Conservation (phyloP, 2,797 vertebrate species). For the Typhlichthys eigenmanni region DNA sequence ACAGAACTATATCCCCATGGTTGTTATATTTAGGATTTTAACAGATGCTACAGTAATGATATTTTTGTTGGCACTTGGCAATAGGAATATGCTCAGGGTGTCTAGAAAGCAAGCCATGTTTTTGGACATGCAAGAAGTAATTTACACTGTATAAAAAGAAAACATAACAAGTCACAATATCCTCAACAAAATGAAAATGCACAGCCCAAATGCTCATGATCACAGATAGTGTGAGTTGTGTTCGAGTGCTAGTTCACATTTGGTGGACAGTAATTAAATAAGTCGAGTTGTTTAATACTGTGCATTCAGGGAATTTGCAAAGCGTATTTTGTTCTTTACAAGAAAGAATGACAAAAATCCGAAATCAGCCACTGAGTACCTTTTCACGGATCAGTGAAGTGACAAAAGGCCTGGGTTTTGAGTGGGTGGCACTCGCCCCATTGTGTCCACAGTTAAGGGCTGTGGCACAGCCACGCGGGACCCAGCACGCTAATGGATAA, state of each 20-base stretch:
- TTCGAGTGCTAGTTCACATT: too few relatives aligned
- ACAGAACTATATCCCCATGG: not conserved
- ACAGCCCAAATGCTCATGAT: too few relatives aligned
- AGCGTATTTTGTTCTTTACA: too few relatives aligned
- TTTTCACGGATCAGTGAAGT: slow-evolving; percentile 3
- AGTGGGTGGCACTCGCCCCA: slow-evolving; percentile 48
- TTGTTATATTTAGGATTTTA: not conserved
- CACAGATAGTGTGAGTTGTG: too few relatives aligned
- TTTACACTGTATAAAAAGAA: not conserved
- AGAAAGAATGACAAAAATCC: slow-evolving; percentile 6
- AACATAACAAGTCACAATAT: not conserved
- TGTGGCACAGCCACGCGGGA: slow-evolving; percentile 46
- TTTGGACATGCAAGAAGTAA: not conserved
- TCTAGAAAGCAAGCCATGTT: too few relatives aligned
- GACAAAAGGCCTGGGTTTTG: not conserved
- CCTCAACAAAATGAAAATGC: too few relatives aligned
- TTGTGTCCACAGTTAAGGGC: slow-evolving; percentile 54
- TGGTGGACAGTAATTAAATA: too few relatives aligned
- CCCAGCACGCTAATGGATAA: slow-evolving; percentile 26
- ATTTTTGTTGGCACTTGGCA: not conserved
- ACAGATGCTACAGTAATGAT: not conserved
- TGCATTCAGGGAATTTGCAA: too few relatives aligned
- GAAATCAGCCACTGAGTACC: not conserved
- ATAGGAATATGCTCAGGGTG: too few relatives aligned
- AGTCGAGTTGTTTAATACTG: too few relatives aligned